Evolutionary conservation across 2,888 invertebrate species (phyloP).

Genomic region (Julus scanicus): DNA sequence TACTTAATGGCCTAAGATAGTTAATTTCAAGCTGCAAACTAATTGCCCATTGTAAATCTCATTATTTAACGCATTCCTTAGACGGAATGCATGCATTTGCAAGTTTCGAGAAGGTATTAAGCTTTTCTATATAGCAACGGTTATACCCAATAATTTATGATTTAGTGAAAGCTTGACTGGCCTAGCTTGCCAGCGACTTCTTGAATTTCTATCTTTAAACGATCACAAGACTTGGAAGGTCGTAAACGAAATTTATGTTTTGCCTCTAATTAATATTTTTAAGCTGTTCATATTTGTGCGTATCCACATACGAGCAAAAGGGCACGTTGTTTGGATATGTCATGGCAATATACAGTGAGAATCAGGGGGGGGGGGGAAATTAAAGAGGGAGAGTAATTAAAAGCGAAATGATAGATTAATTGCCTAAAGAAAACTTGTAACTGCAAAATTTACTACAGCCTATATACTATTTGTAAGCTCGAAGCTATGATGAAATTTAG

Average conservation of each 20-base stretch:
- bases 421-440: slow-evolving; percentile 45
- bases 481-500: neutral
- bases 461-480: neutral
- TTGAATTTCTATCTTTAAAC: slow-evolving; percentile 36
- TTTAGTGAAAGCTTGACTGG: neutral
- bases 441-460: slow-evolving; percentile 6
- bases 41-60: slow-evolving; percentile 38
- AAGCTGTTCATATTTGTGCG: slow-evolving; percentile 20
- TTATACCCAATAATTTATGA: slow-evolving; percentile 42
- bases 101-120: slow-evolving; percentile 1
- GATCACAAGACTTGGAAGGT: slow-evolving; percentile 22
- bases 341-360: neutral
- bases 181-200: slow-evolving; percentile 31
- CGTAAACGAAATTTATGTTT: slow-evolving; percentile 19
- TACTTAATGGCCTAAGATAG: neutral
- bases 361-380: neutral
- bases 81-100: slow-evolving; percentile 16
- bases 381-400: slow-evolving; percentile 24
- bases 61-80: neutral
- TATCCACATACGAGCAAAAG: neutral
- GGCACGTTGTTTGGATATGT: slow-evolving; percentile 3
- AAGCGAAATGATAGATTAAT: slow-evolving; percentile 36
- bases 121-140: neutral
- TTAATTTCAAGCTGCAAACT: slow-evolving; percentile 7
- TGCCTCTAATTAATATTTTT: slow-evolving; percentile 30